A percentile compares a stretch with the other conserved stretches of the same genome.
Evolutionary conservation across 2,113 vertebrate species (phyloP).

Genomic region (Podiceps cristatus): DNA sequence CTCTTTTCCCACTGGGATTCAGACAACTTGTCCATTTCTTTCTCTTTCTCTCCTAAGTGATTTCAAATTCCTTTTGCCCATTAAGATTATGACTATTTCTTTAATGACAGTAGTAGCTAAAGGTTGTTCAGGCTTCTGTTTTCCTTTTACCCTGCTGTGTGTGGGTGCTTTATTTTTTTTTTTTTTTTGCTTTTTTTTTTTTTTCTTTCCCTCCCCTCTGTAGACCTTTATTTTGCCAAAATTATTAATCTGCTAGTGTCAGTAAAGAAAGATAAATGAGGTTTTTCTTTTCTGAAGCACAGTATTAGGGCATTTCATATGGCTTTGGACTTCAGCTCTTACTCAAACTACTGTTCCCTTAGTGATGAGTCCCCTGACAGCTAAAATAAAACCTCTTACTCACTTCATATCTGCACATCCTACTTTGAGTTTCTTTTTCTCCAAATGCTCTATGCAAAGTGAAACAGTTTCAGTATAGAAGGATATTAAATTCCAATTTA

Average conservation of each 20-base stretch:
- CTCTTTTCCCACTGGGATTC: neutral
- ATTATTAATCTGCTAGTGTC: neutral
- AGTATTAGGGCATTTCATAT: neutral
- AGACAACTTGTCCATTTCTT: neutral
- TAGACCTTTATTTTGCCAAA: neutral
- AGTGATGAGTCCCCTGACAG: neutral
- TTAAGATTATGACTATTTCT: neutral
- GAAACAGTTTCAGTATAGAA: neutral
- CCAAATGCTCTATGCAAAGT: neutral
- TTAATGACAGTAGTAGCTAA: neutral
- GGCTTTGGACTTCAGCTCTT: neutral
- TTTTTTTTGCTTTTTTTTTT: neutral
- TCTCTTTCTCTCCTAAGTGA: neutral
- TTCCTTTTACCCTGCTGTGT: neutral
- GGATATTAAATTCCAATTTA: neutral
- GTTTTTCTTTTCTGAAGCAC: neutral
- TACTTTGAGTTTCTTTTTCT: neutral
- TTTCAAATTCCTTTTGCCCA: neutral
- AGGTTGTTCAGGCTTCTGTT: neutral
- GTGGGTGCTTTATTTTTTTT: neutral
- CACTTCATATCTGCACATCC: neutral
- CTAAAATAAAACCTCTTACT: neutral
- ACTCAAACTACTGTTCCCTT: neutral
- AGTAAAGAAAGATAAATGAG: neutral
- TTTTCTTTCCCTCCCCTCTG: neutral